Percentiles rank a stretch among this genome's conserved stretches.
Evolutionary conservation across 37 sponge, comb jelly and placozoan species (phyloP).

Genomic region (Geodia barretti): DNA sequence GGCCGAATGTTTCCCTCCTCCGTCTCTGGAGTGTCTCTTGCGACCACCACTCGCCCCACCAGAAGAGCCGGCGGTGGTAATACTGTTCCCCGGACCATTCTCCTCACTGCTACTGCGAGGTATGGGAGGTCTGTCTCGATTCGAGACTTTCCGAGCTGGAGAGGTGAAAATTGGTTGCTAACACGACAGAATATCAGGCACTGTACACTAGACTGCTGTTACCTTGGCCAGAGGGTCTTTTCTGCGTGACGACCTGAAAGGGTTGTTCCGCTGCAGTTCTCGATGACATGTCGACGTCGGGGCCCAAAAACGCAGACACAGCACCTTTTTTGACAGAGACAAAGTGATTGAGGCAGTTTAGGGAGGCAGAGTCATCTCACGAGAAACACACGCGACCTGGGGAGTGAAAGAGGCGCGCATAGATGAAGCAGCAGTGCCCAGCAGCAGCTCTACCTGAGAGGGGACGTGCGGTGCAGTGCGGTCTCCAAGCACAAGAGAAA

Average conservation of each 20-base stretch:
- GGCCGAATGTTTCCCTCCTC: too few species aligned
- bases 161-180: too few species aligned
- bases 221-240: neutral
- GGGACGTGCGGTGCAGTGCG: too few species aligned
- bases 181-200: neutral
- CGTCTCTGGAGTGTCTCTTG: neutral
- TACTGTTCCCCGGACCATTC: too few species aligned
- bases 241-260: constrained; percentile 34
- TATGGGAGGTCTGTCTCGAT: neutral
- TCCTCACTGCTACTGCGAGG: too few species aligned
- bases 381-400: neutral
- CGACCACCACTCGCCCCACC: neutral
- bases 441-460: too few species aligned
- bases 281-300: too few species aligned
- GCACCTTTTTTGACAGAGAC: too few species aligned
- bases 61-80: neutral
- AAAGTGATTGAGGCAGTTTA: neutral
- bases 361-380: neutral
- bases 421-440: neutral
- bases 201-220: neutral
- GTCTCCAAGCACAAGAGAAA: neutral
- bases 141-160: neutral
- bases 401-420: neutral
- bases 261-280: too few species aligned
- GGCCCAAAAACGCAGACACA: constrained; percentile 1